Conservation (phyloP, 2,113 vertebrate species). For the Rhadina sibilatrix region DNA sequence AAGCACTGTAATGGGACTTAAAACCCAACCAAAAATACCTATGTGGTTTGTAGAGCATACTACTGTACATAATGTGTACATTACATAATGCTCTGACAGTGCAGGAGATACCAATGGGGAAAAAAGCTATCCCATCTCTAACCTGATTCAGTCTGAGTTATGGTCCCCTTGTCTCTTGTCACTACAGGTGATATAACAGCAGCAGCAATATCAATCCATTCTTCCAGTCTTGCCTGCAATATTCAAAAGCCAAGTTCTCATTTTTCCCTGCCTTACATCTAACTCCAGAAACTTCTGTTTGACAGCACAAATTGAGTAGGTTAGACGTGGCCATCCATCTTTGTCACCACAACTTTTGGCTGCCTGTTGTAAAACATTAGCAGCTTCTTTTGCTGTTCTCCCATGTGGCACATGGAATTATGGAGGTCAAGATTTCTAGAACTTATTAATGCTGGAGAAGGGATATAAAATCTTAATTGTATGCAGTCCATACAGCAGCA, state of each 20-base stretch:
- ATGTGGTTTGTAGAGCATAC: neutral
- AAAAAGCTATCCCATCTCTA: neutral
- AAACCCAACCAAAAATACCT: neutral
- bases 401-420: neutral
- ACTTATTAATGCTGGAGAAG: neutral
- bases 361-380: neutral
- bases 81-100: neutral
- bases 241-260: neutral
- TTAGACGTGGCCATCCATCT: neutral
- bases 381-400: neutral
- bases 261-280: slow-evolving; percentile 23
- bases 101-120: neutral
- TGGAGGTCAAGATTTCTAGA: neutral
- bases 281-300: slow-evolving; percentile 34
- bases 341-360: neutral
- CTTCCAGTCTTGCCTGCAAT: neutral
- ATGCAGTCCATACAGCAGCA: neutral
- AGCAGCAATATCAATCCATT: slow-evolving; percentile 1
- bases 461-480: neutral
- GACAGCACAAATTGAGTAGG: slow-evolving; percentile 28
- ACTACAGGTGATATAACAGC: neutral
- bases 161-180: neutral
- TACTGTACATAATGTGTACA: neutral
- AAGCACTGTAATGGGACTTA: neutral
- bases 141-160: neutral